Percentiles rank a stretch among this genome's conserved stretches.
These are phyloP conservation scores for Lophius americanus DNA, from an alignment of 2,797 vertebrate genomes.

Conservation along the genomic window DNA sequence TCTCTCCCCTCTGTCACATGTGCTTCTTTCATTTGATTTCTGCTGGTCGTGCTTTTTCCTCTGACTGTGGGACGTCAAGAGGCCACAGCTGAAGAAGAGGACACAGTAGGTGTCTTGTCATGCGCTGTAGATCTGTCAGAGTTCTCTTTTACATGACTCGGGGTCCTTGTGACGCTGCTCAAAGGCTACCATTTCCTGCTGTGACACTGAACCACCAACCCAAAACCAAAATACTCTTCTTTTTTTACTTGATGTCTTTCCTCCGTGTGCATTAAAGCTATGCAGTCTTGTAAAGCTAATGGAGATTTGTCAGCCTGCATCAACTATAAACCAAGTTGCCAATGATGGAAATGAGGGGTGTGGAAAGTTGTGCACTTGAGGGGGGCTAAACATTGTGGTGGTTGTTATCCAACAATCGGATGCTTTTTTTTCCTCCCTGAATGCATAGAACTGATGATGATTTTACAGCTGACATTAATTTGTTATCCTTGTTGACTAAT, in stretches of 20 bases:
- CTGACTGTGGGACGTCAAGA: slow-evolving; percentile 58
- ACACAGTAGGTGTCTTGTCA: slow-evolving; percentile 64
- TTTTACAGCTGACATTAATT: slow-evolving; percentile 8
- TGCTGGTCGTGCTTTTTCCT: slow-evolving; percentile 18
- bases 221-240: slow-evolving; percentile 39
- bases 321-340: slow-evolving; percentile 31
- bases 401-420: background rate
- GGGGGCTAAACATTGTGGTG: background rate
- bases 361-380: background rate
- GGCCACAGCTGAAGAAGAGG: slow-evolving; percentile 47
- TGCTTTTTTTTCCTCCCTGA: background rate
- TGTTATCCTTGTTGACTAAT: background rate
- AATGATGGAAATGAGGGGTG: slow-evolving; percentile 43
- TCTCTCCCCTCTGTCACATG: slow-evolving; percentile 56
- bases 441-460: slow-evolving; percentile 19
- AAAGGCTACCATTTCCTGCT: slow-evolving; percentile 51
- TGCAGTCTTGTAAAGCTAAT: slow-evolving; percentile 18
- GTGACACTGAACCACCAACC: slow-evolving; percentile 40
- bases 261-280: slow-evolving; percentile 31
- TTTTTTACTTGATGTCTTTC: slow-evolving; percentile 34
- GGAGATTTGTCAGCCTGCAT: slow-evolving; percentile 16
- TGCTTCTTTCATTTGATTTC: slow-evolving; percentile 44
- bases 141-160: slow-evolving; percentile 49
- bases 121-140: slow-evolving; percentile 45
- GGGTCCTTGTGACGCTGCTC: slow-evolving; percentile 49